phyloP scores from a whole-genome alignment of 2,888 invertebrate genomes.

The Brenthis hecate region DNA sequence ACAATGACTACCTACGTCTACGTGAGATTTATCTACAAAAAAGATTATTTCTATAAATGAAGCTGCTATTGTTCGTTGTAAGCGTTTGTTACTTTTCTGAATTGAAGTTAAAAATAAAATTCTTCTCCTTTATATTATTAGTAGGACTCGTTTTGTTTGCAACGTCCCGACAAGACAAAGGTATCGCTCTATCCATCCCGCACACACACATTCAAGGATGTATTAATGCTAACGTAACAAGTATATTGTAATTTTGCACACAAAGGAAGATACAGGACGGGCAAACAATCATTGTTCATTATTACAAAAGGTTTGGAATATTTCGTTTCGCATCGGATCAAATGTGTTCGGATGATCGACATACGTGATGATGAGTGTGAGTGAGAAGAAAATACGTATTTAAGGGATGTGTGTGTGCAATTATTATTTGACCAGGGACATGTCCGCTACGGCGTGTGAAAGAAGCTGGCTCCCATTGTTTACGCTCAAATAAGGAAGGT shows the following conservation, averaged over 20 bases:
- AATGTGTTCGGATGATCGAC: conserved; percentile 73
- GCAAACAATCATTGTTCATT: conserved; percentile 83
- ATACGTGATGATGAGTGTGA: conserved; percentile 66
- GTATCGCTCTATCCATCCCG: conserved; percentile 78
- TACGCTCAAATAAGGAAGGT: conserved; percentile 80
- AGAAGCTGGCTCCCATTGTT: conserved; percentile 77
- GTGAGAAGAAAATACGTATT: conserved; percentile 53
- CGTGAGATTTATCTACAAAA: conserved; percentile 81
- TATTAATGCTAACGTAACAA: conserved; percentile 78
- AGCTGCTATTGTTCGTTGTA: conserved; percentile 75
- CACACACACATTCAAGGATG: conserved; percentile 70
- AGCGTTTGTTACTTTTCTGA: conserved; percentile 80
- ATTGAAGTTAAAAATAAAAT: conserved; percentile 82
- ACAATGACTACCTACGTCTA: conserved; percentile 72
- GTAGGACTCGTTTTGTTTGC: conserved; percentile 80
- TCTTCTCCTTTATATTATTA: conserved; percentile 81
- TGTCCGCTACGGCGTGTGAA: conserved; percentile 80
- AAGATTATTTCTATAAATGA: conserved; percentile 82
- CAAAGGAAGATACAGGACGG: conserved; percentile 78
- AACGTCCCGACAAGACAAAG: conserved; percentile 80
- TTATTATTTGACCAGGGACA: conserved; percentile 82
- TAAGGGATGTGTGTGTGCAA: conserved; percentile 70
- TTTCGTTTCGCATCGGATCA: conserved; percentile 80
- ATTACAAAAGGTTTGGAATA: conserved; percentile 81
- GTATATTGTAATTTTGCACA: conserved; percentile 82